Evolutionary conservation across 2,797 vertebrate species (phyloP), one percentile per base, ranked within the genome.

Genomic region (Eulemur coronatus): DNA sequence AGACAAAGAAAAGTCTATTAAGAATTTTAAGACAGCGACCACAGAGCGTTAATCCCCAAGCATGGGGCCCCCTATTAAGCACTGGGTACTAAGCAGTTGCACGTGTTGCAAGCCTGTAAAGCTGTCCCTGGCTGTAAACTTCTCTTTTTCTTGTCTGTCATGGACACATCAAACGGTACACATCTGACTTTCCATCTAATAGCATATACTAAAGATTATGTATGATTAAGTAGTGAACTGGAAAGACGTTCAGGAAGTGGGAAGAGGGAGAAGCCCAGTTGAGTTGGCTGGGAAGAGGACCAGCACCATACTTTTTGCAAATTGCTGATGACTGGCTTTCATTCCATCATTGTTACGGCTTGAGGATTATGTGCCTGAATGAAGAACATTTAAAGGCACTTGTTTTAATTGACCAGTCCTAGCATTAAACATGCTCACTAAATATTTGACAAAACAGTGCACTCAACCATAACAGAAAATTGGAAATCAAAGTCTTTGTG

Each of bases 401-500:
- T 82, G 18, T 82, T 93, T 72, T 80, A 91, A 79, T 38, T n/a
- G 72, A 90, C 80, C 70, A n/a, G 48, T 78, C 35, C 67, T 52
- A 63, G 38, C 57, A 78, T 76, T 70, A 61, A 93, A 94, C 73
- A 18, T 65, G 30, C 78, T 94, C 5, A 28, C 52, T 75, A 84
- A 87, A n/a, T 69, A 69, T 89, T 92, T 95, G 24, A 85, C 59
- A 48, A 89, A 93, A 57, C 20, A 52, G 73, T n/a, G 38, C 33
- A 86, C 26, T 78, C 52, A 22, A 69, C 76, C 57, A 14, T 33
- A 70, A 93, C 7, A 63, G 22, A 72, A 97, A 75, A n/a, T 30
- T 75, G 65, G 38, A 89, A 94, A 81, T 91, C 57, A 59, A 89
- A 95, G 73, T 92, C 50, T 92, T 30, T 93, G 2, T 73, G 85